Percentiles rank a stretch among this genome's conserved stretches.
These are phyloP conservation scores for Aptenodytes patagonicus DNA, from an alignment of 2,113 vertebrate species.

Conservation along the genomic window DNA sequence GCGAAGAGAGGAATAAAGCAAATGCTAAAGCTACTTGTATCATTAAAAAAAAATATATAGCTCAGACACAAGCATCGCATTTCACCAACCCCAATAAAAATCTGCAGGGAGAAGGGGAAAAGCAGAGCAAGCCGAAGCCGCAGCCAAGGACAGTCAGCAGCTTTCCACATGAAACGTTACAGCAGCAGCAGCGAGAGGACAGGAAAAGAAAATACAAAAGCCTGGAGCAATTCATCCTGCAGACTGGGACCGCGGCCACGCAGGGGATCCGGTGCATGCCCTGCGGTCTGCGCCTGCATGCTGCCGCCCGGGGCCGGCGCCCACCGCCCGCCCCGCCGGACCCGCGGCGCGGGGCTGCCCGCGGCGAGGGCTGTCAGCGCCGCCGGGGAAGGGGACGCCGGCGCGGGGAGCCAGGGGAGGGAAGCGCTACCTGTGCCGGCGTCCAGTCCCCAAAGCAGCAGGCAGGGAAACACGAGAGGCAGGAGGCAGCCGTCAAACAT, in stretches of 20 bases:
- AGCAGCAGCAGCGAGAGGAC: slow-evolving; percentile 1
- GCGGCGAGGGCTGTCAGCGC: not conserved
- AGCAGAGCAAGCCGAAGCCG: slow-evolving; percentile 33
- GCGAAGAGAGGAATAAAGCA: not conserved
- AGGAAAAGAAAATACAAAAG: slow-evolving; percentile 11
- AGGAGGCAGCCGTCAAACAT: too few relatives aligned
- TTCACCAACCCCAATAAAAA: slow-evolving; percentile 57
- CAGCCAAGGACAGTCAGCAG: slow-evolving; percentile 48
- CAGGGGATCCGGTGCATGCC: not conserved
- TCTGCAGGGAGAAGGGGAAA: slow-evolving; percentile 2
- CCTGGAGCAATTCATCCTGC: not conserved
- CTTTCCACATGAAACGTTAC: slow-evolving; percentile 48
- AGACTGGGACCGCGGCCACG: not conserved
- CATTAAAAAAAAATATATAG: not conserved
- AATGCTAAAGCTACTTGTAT: not conserved
- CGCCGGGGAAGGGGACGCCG: too few relatives aligned
- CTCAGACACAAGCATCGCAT: slow-evolving; percentile 46
- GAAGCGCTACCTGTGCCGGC: too few relatives aligned
- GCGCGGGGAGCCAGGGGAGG: too few relatives aligned
- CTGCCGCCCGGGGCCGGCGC: not conserved
- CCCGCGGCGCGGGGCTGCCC: not conserved
- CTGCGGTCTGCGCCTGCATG: not conserved
- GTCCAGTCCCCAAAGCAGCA: too few relatives aligned
- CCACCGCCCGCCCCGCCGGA: not conserved
- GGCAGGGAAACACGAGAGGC: too few relatives aligned